Percentiles rank a stretch among this genome's conserved stretches.
These are phyloP conservation scores for Cotesia glomerata DNA, from an alignment of 1,140 invertebrate species.

Conservation along the genomic window DNA sequence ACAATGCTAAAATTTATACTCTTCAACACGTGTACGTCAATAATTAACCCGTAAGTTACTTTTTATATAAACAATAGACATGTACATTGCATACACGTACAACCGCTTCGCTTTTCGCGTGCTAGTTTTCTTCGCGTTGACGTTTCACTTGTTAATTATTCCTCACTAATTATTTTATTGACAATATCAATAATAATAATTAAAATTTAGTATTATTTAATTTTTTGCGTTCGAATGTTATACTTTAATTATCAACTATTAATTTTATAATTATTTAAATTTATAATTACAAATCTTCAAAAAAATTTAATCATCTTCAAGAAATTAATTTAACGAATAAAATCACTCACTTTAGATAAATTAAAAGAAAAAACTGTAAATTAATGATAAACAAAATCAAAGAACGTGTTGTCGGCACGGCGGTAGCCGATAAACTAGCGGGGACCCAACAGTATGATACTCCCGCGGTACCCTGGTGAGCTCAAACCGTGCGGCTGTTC, in stretches of 20 bases:
- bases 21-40: not conserved
- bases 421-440: constrained; percentile 35
- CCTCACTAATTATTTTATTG: not conserved
- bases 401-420: constrained; percentile 25
- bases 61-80: not conserved
- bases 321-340: not conserved
- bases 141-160: not conserved
- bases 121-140: constrained; percentile 7
- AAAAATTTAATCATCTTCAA: too few species aligned
- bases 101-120: constrained; percentile 3
- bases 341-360: not conserved
- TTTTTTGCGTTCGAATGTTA: too few species aligned
- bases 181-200: not conserved
- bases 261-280: too few species aligned
- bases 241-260: too few species aligned
- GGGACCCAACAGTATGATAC: constrained; percentile 45
- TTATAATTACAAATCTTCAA: too few species aligned
- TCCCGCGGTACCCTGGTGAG: constrained; percentile 28
- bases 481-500: constrained; percentile 36
- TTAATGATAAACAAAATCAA: not conserved
- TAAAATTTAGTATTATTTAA: too few species aligned
- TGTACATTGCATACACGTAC: not conserved
- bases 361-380: constrained; percentile 1
- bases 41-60: too few species aligned
- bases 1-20: not conserved